These are phyloP conservation scores for Diglossa cyanea DNA, from an alignment of 2,797 vertebrate species.

Conservation along the genomic window DNA sequence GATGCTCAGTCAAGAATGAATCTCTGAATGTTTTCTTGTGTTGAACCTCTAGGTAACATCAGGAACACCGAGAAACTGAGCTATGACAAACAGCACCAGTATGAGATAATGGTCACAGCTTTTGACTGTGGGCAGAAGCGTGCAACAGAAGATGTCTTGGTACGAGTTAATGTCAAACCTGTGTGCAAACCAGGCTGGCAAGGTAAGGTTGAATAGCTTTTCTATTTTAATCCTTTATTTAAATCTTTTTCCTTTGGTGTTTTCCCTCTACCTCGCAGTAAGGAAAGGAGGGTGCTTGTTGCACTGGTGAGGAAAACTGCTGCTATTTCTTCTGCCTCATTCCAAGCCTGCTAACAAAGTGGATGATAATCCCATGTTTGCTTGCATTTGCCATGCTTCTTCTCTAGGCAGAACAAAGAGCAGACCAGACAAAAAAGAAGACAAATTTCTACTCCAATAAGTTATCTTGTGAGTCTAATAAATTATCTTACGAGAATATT, in stretches of 20 bases:
- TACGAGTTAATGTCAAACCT: conserved; percentile 90
- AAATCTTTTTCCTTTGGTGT: background rate
- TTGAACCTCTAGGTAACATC: conserved; percentile 85
- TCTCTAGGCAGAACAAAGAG: background rate
- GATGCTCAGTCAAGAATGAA: background rate
- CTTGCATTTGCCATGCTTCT: background rate
- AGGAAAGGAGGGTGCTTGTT: background rate
- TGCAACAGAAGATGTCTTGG: conserved; percentile 83
- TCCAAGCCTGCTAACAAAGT: background rate
- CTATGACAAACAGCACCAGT: conserved; percentile 88
- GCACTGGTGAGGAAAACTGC: background rate
- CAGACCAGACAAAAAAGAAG: background rate
- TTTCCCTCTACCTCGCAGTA: background rate
- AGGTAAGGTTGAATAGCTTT: conserved; percentile 77
- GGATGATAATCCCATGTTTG: background rate
- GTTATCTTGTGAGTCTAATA: background rate
- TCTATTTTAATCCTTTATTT: background rate
- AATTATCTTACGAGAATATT: background rate
- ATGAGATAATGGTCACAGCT: conserved; percentile 92
- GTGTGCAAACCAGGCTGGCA: conserved; percentile 97
- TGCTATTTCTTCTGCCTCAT: background rate
- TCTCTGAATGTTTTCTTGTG: background rate
- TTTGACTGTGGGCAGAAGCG: conserved; percentile 94
- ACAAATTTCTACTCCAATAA: background rate
- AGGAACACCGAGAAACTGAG: conserved; percentile 93